These are phyloP conservation scores for Oreochromis niloticus DNA, from an alignment of 2,113 vertebrate genomes.

Conservation along the genomic window DNA sequence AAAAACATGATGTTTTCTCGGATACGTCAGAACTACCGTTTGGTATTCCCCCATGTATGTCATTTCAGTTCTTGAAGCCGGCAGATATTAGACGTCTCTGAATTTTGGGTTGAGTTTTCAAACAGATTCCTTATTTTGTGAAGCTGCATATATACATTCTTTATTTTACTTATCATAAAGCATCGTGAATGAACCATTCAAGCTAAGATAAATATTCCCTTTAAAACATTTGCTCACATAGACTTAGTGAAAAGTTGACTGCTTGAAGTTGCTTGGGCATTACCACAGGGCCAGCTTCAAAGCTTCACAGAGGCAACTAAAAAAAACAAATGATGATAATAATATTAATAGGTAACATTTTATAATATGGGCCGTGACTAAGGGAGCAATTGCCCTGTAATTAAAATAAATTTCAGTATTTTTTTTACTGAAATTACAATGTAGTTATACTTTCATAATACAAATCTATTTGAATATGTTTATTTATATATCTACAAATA, in stretches of 20 bases:
- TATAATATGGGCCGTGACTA: not conserved
- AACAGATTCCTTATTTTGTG: not conserved
- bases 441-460: not conserved
- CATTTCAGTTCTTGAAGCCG: not conserved
- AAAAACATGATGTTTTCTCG: not conserved
- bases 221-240: not conserved
- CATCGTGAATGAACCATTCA: not conserved
- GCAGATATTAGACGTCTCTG: not conserved
- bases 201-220: not conserved
- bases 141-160: not conserved
- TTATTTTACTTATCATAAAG: not conserved
- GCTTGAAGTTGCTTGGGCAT: not conserved
- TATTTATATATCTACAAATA: not conserved
- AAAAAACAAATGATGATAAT: not conserved
- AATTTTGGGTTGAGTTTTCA: not conserved
- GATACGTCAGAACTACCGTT: not conserved
- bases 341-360: not conserved
- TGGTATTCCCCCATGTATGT: not conserved
- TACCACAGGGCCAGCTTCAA: not conserved
- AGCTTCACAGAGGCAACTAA: not conserved
- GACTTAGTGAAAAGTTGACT: not conserved
- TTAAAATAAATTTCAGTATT: not conserved
- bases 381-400: not conserved
- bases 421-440: not conserved
- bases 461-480: not conserved